Conservation (phyloP, 2,888 invertebrate species). For the Heliconius ismenius region DNA sequence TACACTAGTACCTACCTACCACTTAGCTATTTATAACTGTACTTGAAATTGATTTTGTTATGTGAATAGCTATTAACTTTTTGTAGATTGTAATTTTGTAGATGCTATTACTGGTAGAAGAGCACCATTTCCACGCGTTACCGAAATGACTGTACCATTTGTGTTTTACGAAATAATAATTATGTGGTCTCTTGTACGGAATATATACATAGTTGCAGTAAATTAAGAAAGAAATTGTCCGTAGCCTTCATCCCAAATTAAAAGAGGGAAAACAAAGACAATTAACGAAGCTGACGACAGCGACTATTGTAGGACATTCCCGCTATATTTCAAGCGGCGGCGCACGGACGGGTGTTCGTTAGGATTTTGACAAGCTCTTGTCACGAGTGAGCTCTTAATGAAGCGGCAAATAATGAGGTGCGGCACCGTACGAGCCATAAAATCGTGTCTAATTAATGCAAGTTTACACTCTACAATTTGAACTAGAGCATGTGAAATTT, state of each 20-base stretch:
- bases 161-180: constrained; percentile 63
- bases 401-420: constrained; percentile 81
- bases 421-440: constrained; percentile 59
- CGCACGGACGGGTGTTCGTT: constrained; percentile 66
- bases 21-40: constrained; percentile 66
- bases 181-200: constrained; percentile 55
- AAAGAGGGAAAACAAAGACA: constrained; percentile 62
- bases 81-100: constrained; percentile 71
- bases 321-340: constrained; percentile 72
- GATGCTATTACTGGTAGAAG: constrained; percentile 64
- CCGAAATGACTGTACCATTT: constrained; percentile 62
- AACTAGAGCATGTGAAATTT: constrained; percentile 49
- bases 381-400: constrained; percentile 79
- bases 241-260: background rate
- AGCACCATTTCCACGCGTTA: constrained; percentile 69
- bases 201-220: background rate
- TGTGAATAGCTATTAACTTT: constrained; percentile 71
- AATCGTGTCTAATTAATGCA: constrained; percentile 76
- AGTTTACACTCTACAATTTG: constrained; percentile 61
- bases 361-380: constrained; percentile 77
- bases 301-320: constrained; percentile 75
- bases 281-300: constrained; percentile 76
- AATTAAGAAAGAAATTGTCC: background rate
- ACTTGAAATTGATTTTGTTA: constrained; percentile 72
- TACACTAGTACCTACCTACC: constrained; percentile 25